These are phyloP conservation scores for Lathamus discolor DNA, from an alignment of 2,113 vertebrate genomes.

Conservation along the genomic window DNA sequence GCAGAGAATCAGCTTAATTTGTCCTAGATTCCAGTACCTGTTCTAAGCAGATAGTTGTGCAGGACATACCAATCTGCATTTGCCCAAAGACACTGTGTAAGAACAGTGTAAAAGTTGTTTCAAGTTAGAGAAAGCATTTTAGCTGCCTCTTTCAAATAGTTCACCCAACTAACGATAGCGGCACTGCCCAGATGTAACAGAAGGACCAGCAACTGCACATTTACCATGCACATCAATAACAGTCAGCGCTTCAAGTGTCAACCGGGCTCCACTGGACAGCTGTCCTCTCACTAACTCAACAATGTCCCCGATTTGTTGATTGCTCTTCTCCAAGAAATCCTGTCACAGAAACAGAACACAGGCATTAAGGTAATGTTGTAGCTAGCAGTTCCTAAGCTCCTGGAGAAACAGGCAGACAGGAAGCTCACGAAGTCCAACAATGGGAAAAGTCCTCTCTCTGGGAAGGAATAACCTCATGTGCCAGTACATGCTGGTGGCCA, in stretches of 20 bases:
- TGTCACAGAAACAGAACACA: constrained; percentile 46
- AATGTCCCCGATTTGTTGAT: constrained; percentile 85
- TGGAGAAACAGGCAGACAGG: background rate
- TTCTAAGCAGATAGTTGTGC: background rate
- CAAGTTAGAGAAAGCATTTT: background rate
- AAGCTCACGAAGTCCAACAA: background rate
- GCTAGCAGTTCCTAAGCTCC: background rate
- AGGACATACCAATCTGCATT: background rate
- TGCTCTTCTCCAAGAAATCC: constrained; percentile 87
- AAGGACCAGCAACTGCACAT: background rate
- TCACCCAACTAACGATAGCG: background rate
- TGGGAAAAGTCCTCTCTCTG: background rate
- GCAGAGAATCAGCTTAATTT: background rate
- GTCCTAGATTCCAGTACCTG: background rate
- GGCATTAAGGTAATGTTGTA: background rate
- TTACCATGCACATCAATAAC: constrained; percentile 94
- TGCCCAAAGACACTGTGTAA: background rate
- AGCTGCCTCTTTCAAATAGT: background rate
- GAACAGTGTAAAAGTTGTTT: background rate
- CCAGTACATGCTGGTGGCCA: background rate
- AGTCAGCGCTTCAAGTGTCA: constrained; percentile 88
- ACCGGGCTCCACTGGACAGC: constrained; percentile 83
- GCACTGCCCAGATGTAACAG: background rate
- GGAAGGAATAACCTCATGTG: background rate
- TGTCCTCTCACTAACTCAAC: constrained; percentile 90